phyloP scores from a whole-genome alignment of 2,113 vertebrate species.

The Eolophus roseicapilla region DNA sequence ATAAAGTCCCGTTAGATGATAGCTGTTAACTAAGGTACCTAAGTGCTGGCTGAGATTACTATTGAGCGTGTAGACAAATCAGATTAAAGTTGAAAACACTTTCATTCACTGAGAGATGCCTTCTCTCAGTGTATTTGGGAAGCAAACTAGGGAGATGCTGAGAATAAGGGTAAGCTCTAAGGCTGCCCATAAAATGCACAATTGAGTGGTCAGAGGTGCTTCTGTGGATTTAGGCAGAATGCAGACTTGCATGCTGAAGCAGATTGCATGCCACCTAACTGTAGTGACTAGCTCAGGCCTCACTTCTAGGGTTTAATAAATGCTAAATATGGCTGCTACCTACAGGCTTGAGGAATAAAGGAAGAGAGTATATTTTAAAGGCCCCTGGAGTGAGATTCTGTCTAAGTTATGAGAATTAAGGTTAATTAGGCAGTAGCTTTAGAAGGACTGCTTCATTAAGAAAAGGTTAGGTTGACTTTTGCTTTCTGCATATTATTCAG shows the following conservation, averaged over 20 bases:
- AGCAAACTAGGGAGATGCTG: not conserved
- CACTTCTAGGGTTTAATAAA: not conserved
- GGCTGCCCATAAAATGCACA: not conserved
- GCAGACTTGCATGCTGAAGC: not conserved
- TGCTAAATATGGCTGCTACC: not conserved
- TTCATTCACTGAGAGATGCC: not conserved
- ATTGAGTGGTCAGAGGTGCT: accelerated
- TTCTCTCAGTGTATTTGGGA: not conserved
- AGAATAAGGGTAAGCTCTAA: not conserved
- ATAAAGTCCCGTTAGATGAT: not conserved
- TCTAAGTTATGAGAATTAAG: not conserved
- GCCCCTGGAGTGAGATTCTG: not conserved
- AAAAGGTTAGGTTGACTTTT: not conserved
- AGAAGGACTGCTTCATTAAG: not conserved
- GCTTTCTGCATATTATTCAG: not conserved
- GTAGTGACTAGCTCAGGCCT: not conserved
- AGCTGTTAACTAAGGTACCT: not conserved
- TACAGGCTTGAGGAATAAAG: not conserved
- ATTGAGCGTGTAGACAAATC: accelerated
- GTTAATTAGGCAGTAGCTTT: conserved; percentile 1
- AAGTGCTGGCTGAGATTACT: accelerated
- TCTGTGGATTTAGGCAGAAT: not conserved
- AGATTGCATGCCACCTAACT: accelerated
- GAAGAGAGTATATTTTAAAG: not conserved
- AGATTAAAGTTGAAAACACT: not conserved